Base-by-base conservation (phyloP, 1,140 invertebrate genomes). In the Bombyx mandarina region DNA sequence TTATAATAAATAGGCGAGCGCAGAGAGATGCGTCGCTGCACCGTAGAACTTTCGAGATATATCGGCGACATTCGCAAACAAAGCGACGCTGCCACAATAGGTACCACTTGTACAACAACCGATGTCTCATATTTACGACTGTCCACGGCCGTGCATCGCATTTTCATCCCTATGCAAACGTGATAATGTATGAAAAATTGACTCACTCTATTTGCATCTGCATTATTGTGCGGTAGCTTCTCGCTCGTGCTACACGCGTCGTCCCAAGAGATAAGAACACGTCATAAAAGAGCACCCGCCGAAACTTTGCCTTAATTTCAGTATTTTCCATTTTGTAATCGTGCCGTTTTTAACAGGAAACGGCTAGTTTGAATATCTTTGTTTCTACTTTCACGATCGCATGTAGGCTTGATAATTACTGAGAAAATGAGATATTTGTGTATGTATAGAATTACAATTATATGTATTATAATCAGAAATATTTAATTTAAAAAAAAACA, bases 31-130 rank as follows among this genome's bases (percentile, higher is more conserved):
- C 70, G 65, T 70, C 62, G 71, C 60, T 73, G 70, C 70, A 70
- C 63, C 60, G 72, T 69, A 71, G 59, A 81, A 84, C 69, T 83
- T 83, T 76, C 62, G 69, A 79, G 71, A 82, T 82, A 80, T 82
- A 82, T 84, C 77, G 71, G 74, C 65, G 77, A 73, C 77, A 75
- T 66, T 70, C 60, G 67, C 71, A 74, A 75, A 82, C 77, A 82
- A 76, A 82, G 76, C 74, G 61, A 43, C 65, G 57, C 63, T 62
- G 61, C 73, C 73, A 78, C 77, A 81, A 80, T 77, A 65, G 60
- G 60, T 65, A 76, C 67, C 70, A 67, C 63, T 65, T 70, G 67
- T 66, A 69, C 61, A 55, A 62, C 61, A 65, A 71, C 57, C 56
- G 55, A 71, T 60, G 65, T 66, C 63, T 67, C 67, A 69, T 57